Percentiles rank a stretch among this genome's conserved stretches.
Evolutionary conservation across 2,797 vertebrate genomes (phyloP).

Genomic region (Rallus crepitans): DNA sequence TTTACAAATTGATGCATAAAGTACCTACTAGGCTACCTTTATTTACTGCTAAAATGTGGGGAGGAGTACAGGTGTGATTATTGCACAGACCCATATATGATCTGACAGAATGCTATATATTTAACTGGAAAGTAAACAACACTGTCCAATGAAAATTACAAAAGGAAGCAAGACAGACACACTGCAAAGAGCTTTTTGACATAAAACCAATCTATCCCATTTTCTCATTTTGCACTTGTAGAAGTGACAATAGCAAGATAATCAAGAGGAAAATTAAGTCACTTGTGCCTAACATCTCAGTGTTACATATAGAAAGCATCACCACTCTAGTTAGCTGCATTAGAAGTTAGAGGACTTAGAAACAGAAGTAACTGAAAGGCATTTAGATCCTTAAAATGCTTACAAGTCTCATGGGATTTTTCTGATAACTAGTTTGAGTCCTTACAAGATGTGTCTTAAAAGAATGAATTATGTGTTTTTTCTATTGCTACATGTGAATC

Average conservation of each 20-base stretch:
- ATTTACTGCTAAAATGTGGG: neutral
- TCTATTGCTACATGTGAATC: neutral
- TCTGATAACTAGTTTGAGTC: neutral
- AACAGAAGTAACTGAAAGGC: neutral
- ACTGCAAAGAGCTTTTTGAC: neutral
- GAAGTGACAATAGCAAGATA: neutral
- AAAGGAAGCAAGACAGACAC: neutral
- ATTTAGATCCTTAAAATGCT: neutral
- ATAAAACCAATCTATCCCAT: neutral
- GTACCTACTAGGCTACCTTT: neutral
- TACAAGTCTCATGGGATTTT: neutral
- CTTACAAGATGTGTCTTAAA: neutral
- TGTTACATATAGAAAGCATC: neutral
- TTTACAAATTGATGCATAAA: neutral
- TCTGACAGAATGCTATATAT: neutral
- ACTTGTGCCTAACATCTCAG: neutral
- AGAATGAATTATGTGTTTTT: neutral
- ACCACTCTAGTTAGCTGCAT: neutral
- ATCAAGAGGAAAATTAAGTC: neutral
- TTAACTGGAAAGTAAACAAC: neutral
- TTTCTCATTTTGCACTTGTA: neutral
- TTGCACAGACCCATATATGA: neutral
- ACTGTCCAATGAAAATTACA: neutral
- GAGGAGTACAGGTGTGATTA: neutral
- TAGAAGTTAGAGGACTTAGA: neutral